Evolutionary conservation across 2,113 vertebrate species (phyloP).

Genomic region (Chaetodon trifascialis): DNA sequence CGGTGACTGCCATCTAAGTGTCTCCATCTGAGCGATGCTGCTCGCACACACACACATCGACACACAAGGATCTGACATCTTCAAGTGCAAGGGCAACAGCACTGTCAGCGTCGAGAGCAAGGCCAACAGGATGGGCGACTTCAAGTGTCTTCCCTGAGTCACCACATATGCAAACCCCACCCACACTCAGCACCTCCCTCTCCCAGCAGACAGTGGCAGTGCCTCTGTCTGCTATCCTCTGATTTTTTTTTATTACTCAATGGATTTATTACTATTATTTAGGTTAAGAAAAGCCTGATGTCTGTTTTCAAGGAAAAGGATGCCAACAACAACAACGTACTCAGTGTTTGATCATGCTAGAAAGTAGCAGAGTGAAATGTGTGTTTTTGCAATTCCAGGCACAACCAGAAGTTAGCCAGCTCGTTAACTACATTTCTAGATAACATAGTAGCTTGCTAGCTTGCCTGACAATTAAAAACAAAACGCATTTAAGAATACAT

Average conservation of each 20-base stretch:
- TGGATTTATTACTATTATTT: background rate
- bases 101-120: slow-evolving; percentile 72
- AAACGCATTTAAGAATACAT: too few species aligned
- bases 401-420: too few species aligned
- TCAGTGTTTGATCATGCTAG: background rate
- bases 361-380: background rate
- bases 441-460: too few species aligned
- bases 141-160: slow-evolving; percentile 54
- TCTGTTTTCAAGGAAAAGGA: too few species aligned
- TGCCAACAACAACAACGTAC: too few species aligned
- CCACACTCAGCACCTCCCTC: slow-evolving; percentile 1
- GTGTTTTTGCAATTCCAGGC: background rate
- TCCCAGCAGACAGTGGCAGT: background rate
- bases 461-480: too few species aligned
- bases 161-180: slow-evolving; percentile 14
- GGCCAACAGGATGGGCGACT: slow-evolving; percentile 52
- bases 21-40: slow-evolving; percentile 48
- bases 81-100: slow-evolving; percentile 63
- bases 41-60: slow-evolving; percentile 52
- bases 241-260: background rate
- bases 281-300: background rate
- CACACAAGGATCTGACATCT: slow-evolving; percentile 65
- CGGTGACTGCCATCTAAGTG: slow-evolving; percentile 66
- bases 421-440: too few species aligned
- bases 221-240: background rate